A percentile compares a stretch with the other conserved stretches of the same genome.
These are phyloP conservation scores for Lypha dubia DNA, from an alignment of 2,888 invertebrate genomes.

Conservation along the genomic window DNA sequence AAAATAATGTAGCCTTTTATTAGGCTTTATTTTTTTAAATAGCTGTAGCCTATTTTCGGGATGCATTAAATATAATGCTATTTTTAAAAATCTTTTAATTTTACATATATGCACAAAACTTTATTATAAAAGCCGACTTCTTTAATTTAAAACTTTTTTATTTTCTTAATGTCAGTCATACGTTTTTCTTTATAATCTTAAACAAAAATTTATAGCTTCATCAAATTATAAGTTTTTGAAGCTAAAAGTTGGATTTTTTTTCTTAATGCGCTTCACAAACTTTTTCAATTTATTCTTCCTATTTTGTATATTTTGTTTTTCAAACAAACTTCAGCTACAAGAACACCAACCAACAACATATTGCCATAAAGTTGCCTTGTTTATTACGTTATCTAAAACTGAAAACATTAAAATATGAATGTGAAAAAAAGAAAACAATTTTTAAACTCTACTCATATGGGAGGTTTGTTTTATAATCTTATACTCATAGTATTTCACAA, in stretches of 20 bases:
- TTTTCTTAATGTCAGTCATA: constrained; percentile 19
- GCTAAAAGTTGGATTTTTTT: neutral
- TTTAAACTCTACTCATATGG: constrained; percentile 65
- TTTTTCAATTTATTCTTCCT: constrained; percentile 65
- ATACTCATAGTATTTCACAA: neutral
- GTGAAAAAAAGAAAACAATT: constrained; percentile 34
- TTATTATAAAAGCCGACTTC: neutral
- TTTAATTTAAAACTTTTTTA: constrained; percentile 7
- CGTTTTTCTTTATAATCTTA: constrained; percentile 14
- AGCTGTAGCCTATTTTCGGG: neutral
- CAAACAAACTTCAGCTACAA: constrained; percentile 17
- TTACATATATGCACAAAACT: neutral
- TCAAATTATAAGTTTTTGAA: constrained; percentile 40
- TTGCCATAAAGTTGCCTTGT: constrained; percentile 56
- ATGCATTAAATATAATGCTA: neutral
- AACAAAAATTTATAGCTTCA: constrained; percentile 36
- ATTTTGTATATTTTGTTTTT: constrained; percentile 19
- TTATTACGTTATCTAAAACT: constrained; percentile 55
- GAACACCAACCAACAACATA: constrained; percentile 1
- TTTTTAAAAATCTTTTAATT: neutral
- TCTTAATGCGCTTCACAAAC: constrained; percentile 40
- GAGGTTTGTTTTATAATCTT: constrained; percentile 33
- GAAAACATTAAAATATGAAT: constrained; percentile 36
- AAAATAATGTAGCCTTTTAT: constrained; percentile 13
- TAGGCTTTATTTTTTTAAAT: neutral